phyloP scores from a whole-genome alignment of 2,797 vertebrate genomes.

The Aselliscus stoliczkanus region DNA sequence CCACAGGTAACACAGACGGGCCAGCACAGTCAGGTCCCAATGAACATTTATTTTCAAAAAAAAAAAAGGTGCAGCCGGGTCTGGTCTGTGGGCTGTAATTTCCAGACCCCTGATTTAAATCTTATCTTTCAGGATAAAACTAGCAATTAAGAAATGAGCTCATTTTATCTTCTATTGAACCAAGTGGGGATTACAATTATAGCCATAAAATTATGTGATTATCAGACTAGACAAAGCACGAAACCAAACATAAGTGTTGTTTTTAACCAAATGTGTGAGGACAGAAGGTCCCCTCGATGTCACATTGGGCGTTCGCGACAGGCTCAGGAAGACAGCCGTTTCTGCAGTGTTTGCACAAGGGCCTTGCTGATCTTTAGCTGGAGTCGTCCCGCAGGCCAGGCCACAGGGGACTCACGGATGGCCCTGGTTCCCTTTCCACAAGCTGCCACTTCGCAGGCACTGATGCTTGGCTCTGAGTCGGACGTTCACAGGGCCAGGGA shows the following conservation, averaged over 20 bases:
- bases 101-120: accelerated
- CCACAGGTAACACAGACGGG: accelerated
- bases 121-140: not conserved
- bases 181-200: accelerated
- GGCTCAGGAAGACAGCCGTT: accelerated
- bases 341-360: too few species aligned
- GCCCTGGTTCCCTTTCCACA: not conserved
- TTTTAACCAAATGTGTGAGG: not conserved
- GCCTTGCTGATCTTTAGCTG: too few species aligned
- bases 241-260: too few species aligned
- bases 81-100: not conserved
- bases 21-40: accelerated
- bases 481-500: not conserved
- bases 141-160: not conserved
- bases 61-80: accelerated
- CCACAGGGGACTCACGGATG: too few species aligned
- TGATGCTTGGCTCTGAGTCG: too few species aligned
- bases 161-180: not conserved
- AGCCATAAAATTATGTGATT: accelerated
- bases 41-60: too few species aligned
- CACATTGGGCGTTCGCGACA: accelerated
- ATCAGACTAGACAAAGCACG: accelerated
- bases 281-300: accelerated
- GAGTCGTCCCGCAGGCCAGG: too few species aligned
- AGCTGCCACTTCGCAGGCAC: too few species aligned